Evolutionary conservation across 2,888 invertebrate genomes (phyloP).

Genomic region (Diarsia dahlii): DNA sequence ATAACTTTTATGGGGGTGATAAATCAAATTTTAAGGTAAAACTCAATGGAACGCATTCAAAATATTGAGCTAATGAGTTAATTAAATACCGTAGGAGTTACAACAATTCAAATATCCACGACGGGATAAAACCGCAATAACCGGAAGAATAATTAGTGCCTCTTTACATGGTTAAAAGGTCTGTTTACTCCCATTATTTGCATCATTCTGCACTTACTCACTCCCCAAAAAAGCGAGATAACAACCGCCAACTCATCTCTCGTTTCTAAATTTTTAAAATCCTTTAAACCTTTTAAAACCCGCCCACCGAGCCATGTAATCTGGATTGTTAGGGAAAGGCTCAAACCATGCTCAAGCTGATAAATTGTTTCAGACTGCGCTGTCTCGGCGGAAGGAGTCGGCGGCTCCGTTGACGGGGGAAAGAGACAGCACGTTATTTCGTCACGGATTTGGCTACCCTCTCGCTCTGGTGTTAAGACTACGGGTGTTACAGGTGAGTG

Average conservation of each 20-base stretch:
- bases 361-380: conserved; percentile 86
- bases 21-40: neutral
- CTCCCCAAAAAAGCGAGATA: neutral
- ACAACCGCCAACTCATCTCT: neutral
- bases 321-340: conserved; percentile 14
- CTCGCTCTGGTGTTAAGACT: conserved; percentile 90
- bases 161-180: neutral
- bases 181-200: neutral
- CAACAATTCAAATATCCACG: too few species aligned
- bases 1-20: neutral
- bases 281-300: conserved; percentile 20
- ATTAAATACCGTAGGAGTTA: too few species aligned
- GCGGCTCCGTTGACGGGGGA: conserved; percentile 89
- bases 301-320: conserved; percentile 10
- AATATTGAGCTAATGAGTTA: neutral
- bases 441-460: conserved; percentile 89
- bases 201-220: neutral
- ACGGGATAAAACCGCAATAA: too few species aligned
- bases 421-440: conserved; percentile 80
- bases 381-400: conserved; percentile 90
- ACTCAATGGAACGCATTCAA: neutral
- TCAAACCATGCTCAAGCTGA: conserved; percentile 41
- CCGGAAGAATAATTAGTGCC: neutral
- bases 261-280: neutral
- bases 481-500: conserved; percentile 90